Base-by-base conservation (phyloP, 2,888 invertebrate genomes). In the Chrysomela aeneicollis region DNA sequence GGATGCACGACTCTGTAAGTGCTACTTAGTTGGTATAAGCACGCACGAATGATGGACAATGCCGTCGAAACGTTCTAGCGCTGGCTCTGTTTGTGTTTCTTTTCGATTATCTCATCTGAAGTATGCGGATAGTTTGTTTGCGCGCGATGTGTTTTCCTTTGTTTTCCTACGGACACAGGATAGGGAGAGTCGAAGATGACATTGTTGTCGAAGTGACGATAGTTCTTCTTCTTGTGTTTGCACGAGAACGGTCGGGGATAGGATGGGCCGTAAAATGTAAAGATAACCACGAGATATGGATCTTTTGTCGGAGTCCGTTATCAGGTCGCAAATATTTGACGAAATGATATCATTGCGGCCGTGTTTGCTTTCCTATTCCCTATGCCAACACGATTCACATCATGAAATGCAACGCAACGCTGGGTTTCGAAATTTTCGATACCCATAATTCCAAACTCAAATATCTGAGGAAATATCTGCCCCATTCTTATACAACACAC, bases 321-420 rank as follows among this genome's bases (percentile, higher is more conserved):
- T 66, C 55, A 61, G 53, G 59, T 63, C 58, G 69, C 68, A 74
- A 74, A 74, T 74, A 74, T 74, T 74, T 74, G 70, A 61, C 37
- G 35, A 15, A 42, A 42, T 42, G 42, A 42, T 42, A 42, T 42
- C 42, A 42, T 42, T 15, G 42, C 4, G 42, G 4, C 22, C 26
- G 47, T 59, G 37, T 59, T 59, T 50, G 35, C n/a, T n/a, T 19
- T 42, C 10, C 22, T 32, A 42, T 42, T 42, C n/a, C 42, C 42
- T 42, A 42, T 2, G 42, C 42, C 42, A 42, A 42, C 42, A 42
- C 8, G 32, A 15, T 26, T 5, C 26, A 26, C n/a, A n/a, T n/a
- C n/a, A n/a, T n/a, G n/a, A n/a, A n/a, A n/a, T n/a, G n/a, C n/a
- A n/a, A n/a, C n/a, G n/a, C n/a, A n/a, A n/a, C n/a, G n/a, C n/a